phyloP scores from a whole-genome alignment of 2,113 vertebrate genomes.

The Cyprinodon tularosa region DNA sequence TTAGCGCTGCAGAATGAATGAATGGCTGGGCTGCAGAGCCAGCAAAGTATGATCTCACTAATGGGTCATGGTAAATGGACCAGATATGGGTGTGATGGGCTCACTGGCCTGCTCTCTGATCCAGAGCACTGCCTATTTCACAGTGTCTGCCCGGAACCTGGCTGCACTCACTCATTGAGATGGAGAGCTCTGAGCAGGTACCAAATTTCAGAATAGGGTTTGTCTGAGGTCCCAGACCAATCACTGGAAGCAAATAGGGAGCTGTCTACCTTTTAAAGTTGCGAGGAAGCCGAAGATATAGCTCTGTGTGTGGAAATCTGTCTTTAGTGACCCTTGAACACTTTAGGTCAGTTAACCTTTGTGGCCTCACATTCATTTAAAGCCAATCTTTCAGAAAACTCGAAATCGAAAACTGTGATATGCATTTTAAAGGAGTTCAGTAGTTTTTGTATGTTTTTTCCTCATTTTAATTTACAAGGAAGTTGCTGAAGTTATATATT shows the following conservation, averaged over 20 bases:
- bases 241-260: conserved; percentile 34
- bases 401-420: not conserved
- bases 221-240: conserved; percentile 42
- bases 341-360: conserved; percentile 21
- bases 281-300: conserved; percentile 30
- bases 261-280: conserved; percentile 47
- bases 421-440: not conserved
- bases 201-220: conserved; percentile 35
- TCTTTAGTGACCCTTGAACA: conserved; percentile 32
- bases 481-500: not conserved
- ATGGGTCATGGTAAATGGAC: conserved; percentile 81
- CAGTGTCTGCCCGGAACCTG: conserved; percentile 72
- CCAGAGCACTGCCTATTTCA: conserved; percentile 79
- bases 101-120: conserved; percentile 70
- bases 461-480: not conserved
- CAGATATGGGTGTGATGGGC: conserved; percentile 53
- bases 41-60: conserved; percentile 73
- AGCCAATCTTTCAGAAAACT: not conserved
- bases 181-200: conserved; percentile 61
- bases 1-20: conserved; percentile 62
- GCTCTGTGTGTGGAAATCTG: conserved; percentile 29
- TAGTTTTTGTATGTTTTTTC: not conserved
- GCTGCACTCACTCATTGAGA: conserved; percentile 75
- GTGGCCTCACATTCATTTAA: conserved; percentile 7
- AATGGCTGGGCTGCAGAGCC: conserved; percentile 53